A percentile compares a stretch with the other conserved stretches of the same genome.
Evolutionary conservation across 2,113 vertebrate species (phyloP).

Genomic region (Atrichornis clamosus): DNA sequence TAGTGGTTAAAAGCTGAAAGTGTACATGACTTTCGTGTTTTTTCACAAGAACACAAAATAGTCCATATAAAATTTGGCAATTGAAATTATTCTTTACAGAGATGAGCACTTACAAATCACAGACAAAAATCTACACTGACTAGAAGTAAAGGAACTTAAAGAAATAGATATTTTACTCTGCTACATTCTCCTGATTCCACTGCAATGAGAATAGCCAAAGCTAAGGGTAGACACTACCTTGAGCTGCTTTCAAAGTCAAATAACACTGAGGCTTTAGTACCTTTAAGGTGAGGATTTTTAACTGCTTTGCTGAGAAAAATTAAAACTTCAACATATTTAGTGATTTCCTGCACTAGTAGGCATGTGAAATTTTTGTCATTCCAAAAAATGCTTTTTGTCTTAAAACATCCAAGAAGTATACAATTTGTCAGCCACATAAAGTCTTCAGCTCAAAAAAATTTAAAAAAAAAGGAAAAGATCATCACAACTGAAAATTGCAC

Average conservation of each 20-base stretch:
- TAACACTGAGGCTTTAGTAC: background rate
- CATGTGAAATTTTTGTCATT: background rate
- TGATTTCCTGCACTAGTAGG: background rate
- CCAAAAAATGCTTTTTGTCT: background rate
- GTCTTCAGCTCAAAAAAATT: background rate
- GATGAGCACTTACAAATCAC: background rate
- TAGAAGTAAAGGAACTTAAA: background rate
- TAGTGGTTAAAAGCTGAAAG: constrained; percentile 19
- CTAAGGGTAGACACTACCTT: background rate
- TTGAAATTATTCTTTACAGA: background rate
- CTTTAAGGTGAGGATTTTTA: background rate
- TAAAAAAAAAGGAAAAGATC: background rate
- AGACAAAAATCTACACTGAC: background rate
- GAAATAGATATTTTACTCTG: background rate
- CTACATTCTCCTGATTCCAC: background rate
- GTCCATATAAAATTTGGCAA: background rate
- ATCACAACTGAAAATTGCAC: background rate
- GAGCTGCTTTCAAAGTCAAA: background rate
- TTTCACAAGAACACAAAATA: background rate
- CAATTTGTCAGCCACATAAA: background rate
- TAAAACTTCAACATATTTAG: background rate
- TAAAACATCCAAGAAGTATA: background rate
- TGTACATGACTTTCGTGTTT: background rate
- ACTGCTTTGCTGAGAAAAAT: background rate
- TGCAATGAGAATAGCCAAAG: background rate